Evolutionary conservation across 2,888 invertebrate genomes (phyloP).

Genomic region (Cybosia mesomella): DNA sequence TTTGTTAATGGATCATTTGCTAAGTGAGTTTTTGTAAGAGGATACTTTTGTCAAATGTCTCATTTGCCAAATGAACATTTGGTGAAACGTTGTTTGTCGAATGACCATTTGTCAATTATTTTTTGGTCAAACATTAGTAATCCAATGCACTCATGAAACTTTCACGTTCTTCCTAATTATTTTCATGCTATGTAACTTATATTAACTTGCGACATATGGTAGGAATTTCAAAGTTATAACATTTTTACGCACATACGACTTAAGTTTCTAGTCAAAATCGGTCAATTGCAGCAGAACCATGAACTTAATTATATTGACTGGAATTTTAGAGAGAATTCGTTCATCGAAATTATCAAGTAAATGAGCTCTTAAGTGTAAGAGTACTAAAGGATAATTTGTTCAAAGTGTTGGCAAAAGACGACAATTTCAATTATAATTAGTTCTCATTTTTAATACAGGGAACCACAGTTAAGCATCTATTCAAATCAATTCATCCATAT

Average conservation of each 20-base stretch:
- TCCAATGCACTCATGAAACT: too few relatives aligned
- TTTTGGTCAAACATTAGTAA: too few relatives aligned
- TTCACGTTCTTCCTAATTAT: too few relatives aligned
- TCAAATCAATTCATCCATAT: neutral
- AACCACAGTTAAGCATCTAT: neutral
- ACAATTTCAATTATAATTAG: neutral
- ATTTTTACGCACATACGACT: neutral
- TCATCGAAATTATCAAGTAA: slow-evolving; percentile 2
- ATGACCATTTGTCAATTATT: too few relatives aligned
- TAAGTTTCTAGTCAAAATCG: neutral
- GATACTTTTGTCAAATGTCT: too few relatives aligned
- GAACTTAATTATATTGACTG: neutral
- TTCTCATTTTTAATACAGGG: neutral
- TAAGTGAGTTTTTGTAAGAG: too few relatives aligned
- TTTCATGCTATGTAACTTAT: too few relatives aligned
- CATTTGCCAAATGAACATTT: too few relatives aligned
- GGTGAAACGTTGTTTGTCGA: too few relatives aligned
- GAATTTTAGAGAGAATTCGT: neutral
- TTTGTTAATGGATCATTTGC: too few relatives aligned
- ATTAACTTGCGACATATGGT: too few relatives aligned
- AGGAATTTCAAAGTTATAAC: neutral
- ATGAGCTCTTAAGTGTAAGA: slow-evolving; percentile 7
- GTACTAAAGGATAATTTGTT: slow-evolving; percentile 4
- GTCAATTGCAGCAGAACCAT: neutral
- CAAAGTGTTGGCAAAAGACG: neutral